Evolutionary conservation across 2,888 invertebrate species (phyloP), one percentile per base, ranked within the genome.

Genomic region (Tinea pellionella): DNA sequence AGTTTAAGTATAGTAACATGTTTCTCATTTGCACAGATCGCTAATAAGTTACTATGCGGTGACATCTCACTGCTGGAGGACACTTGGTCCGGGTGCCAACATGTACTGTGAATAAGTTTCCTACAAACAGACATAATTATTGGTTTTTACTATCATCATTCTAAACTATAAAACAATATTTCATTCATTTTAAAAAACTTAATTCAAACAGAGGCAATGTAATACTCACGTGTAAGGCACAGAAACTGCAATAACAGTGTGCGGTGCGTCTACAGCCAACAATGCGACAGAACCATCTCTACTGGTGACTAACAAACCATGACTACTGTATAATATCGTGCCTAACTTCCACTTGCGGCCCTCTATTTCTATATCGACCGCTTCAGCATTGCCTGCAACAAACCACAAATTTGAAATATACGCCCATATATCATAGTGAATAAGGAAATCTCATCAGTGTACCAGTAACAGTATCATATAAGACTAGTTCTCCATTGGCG

Each of bases 81-180:
- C 0, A 91, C 91, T 63, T 90, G 89, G 59, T 88, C 80, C 0
- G 94, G 94, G 77, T 95, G 94, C 94, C 94, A 95, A 4, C 80
- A 84, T 1, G 93, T 71, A 60, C 88, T 84, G 68, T 92, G 90
- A 24, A 95, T 87, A 61, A 89, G 74, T 79, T 92, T 93, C 59
- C 90, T 90, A 69, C 79, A 84, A 2, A 85, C 71, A 24, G 24
- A 24, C 24, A 24, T 24, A 24, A 24, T n/a, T n/a, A n/a, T n/a
- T n/a, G n/a, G n/a, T n/a, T n/a, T n/a, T n/a, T n/a, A n/a, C n/a
- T n/a, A n/a, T n/a, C n/a, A n/a, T n/a, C n/a, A n/a, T n/a, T n/a
- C n/a, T n/a, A n/a, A n/a, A n/a, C n/a, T n/a, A n/a, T n/a, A n/a
- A n/a, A n/a, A n/a, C n/a, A n/a, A n/a, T n/a, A n/a, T n/a, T n/a